phyloP scores from a whole-genome alignment of 1,140 invertebrate species.

The Tetramorium simillimum region DNA sequence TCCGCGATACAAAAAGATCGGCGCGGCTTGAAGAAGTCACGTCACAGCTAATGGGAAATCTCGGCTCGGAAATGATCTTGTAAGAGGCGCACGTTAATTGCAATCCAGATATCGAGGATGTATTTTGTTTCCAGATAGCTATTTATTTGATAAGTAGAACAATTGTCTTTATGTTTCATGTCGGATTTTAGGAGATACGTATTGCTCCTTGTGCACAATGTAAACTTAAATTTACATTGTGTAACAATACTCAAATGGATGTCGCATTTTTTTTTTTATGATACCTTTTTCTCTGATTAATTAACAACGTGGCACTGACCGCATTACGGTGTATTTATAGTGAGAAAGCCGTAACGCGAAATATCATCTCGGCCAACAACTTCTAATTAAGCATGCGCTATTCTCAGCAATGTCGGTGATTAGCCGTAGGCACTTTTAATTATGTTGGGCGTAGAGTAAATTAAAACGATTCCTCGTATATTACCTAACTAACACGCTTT shows the following conservation, averaged over 20 bases:
- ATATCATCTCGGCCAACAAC: conserved; percentile 35
- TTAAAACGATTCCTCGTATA: not conserved
- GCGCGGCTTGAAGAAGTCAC: conserved; percentile 1
- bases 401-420: conserved; percentile 24
- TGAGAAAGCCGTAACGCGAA: conserved; percentile 30
- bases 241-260: not conserved
- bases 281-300: conserved; percentile 12
- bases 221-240: not conserved
- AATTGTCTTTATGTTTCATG: not conserved
- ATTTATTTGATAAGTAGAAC: not conserved
- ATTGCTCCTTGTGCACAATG: not conserved
- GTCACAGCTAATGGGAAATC: conserved; percentile 1
- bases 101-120: not conserved
- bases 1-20: not conserved
- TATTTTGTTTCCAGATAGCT: not conserved
- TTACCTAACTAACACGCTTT: conserved; percentile 32
- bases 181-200: not conserved
- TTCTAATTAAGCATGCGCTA: conserved; percentile 42
- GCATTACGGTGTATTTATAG: conserved; percentile 35
- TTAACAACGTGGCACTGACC: conserved; percentile 29
- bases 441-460: not conserved
- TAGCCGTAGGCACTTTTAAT: conserved; percentile 14
- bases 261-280: not conserved
- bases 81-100: not conserved
- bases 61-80: not conserved